Base-by-base conservation (phyloP, 2,888 invertebrate species). In the Leptodirus hochenwartii region DNA sequence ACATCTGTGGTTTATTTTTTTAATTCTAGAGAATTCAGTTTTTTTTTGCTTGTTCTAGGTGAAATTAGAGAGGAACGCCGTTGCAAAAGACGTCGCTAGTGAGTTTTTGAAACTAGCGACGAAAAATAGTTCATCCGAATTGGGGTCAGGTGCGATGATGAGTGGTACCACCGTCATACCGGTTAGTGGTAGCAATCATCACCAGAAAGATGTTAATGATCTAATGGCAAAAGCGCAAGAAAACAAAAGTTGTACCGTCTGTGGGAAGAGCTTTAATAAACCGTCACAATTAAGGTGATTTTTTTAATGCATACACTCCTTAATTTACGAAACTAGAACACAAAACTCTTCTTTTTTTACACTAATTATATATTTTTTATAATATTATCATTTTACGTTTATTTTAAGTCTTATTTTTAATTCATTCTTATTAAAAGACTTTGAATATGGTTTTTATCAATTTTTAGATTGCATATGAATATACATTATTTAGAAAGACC, bases 401-500 rank as follows among this genome's bases (percentile, higher is more conserved):
- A 27, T 4, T 27, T 5, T 15, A 15, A 4, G 14, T 10, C n/a
- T 27, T 16, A 15, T n/a, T 20, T 8, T 20, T 6, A 20, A 20
- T 6, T 20, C 6, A 20, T n/a, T n/a, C n/a, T n/a, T n/a, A n/a
- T n/a, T n/a, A n/a, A n/a, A n/a, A n/a, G n/a, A n/a, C n/a, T n/a
- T n/a, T n/a, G n/a, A n/a, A n/a, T n/a, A n/a, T n/a, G n/a, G n/a
- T n/a, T 8, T 9, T 8, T 6, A 30, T 17, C 32, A 26, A 36
- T 33, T 47, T 50, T 25, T 37, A 54, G 57, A 38, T 62, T 93
- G 37, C 93, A 95, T 57, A 80, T 90, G 54, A 91, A 93, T 54
- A 90, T 91, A 41, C 93, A 95, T 57, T 90, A 87, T 47, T 76
- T 93, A 64, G 91, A 91, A 53, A 66, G 88, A 37, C 87, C 85